Base-by-base conservation (phyloP, 1,140 invertebrate species). In the Mercenaria mercenaria region DNA sequence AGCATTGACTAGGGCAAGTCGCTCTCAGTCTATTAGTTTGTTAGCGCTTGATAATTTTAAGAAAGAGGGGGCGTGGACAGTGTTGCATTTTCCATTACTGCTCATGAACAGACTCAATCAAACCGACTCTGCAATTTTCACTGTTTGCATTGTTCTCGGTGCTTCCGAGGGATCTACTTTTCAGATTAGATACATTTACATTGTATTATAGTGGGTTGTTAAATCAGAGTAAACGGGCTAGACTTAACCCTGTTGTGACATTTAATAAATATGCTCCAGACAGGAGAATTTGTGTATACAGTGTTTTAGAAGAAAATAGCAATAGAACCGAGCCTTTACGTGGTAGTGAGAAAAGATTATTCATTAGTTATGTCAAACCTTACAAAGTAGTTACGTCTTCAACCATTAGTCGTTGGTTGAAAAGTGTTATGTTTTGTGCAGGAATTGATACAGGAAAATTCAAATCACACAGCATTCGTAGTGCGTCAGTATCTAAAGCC, bases 401-500 rank as follows among this genome's bases (percentile, higher is more conserved):
- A 23, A 86, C 90, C 34, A 72, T 91, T 4, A 85, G 82, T 59
- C 3, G 76, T 37, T 90, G 89, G 89, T 67, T 90, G 18, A 89
- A 82, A 69, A 50, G 2, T 23, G 20, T 74, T 32, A 52, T 87
- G 52, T 37, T 10, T 15, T 29, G 0, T 50, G 20, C 39, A 29
- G 83, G 64, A 1, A 87, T 87, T 52, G 67, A 74, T 34, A 37
- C 52, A 10, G 61, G 64, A 3, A 47, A 50, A 52, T 79, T 47
- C 26, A 52, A 15, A 11, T 13, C 76, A 13, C 76, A 79, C 26
- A 79, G 76, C 29, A 23, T 39, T 37, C 6, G 76, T 13, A 59
- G 77, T 56, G 77, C 77, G 3, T 39, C 37, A 4, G 20, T 41
- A 15, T 81, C 50, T 29, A 81, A 81, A 34, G 77, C 41, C 11